Evolutionary conservation across 2,797 vertebrate species (phyloP), one percentile per base, ranked within the genome.

Genomic region (Labeo calbasu): DNA sequence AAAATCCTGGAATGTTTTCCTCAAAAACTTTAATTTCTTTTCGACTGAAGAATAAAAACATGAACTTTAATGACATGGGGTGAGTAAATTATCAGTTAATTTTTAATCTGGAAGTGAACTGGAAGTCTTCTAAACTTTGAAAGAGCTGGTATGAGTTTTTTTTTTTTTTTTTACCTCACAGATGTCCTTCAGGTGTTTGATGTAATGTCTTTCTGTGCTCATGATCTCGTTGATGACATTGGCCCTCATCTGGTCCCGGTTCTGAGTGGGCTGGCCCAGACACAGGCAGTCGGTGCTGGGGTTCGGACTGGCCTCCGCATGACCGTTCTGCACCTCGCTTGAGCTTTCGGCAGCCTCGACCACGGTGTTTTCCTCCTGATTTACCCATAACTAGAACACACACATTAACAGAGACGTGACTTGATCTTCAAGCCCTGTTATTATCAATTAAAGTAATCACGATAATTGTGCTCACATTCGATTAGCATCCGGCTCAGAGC

Each of bases 211-310:
- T 92, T 99, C 98, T 25, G 98, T 99, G 95, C 97, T 98, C 97
- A 99, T 99, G 91, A 99, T 99, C 93, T 99, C 98, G 83, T 99
- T 98, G 94, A 99, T 98, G 94, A 99, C 98, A n/a, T 99, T 99
- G 84, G 98, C 97, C 91, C 98, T 97, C 98, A 99, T 99, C 94
- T 99, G 97, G 94, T 99, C 97, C n/a, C 98, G 95, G 95, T 99
- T 98, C 93, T 99, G 98, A 59, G 97, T 95, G 70, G 96, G 96
- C 69, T 97, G 96, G 91, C 98, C 96, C 85, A 99, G 94, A 90
- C 98, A 99, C 83, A 99, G 95, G 93, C 98, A 99, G 93, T 99
- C 98, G 71, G 96, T 96, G 88, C 95, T 96, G 48, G 97, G 96
- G 90, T 95, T 89, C 5, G 88, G 88, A 79, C 88, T 89, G 66